phyloP scores from a whole-genome alignment of 2,797 vertebrate genomes.

The Poecilia gillii region DNA sequence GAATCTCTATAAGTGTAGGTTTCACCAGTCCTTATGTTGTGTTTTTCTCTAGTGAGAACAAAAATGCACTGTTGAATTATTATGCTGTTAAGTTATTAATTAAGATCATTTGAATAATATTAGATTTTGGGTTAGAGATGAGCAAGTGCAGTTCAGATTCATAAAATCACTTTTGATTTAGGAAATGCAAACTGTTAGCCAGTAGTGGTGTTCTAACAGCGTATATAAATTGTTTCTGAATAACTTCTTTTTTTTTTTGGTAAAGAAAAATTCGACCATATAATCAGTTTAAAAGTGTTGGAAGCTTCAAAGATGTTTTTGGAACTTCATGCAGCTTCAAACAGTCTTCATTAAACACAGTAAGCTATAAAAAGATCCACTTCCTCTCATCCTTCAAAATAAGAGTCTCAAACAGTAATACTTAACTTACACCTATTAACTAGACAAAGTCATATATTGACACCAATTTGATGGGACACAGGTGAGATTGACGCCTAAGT shows the following conservation, averaged over 20 bases:
- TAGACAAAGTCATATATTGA: not conserved
- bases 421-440: not conserved
- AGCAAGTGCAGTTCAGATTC: not conserved
- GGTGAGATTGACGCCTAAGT: too few species aligned
- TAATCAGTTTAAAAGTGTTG: not conserved
- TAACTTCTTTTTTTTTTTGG: not conserved
- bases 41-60: not conserved
- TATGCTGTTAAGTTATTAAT: too few species aligned
- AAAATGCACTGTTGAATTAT: not conserved
- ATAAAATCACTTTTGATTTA: not conserved
- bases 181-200: not conserved
- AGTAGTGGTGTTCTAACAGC: not conserved
- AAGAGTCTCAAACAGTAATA: not conserved
- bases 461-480: not conserved
- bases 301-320: not conserved
- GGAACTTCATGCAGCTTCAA: not conserved
- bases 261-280: not conserved
- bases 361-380: not conserved
- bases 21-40: not conserved
- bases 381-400: not conserved
- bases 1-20: not conserved
- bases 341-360: not conserved
- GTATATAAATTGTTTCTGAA: not conserved
- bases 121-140: not conserved
- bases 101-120: not conserved